These are phyloP conservation scores for Xylota segnis DNA, from an alignment of 2,888 invertebrate species.

Conservation along the genomic window DNA sequence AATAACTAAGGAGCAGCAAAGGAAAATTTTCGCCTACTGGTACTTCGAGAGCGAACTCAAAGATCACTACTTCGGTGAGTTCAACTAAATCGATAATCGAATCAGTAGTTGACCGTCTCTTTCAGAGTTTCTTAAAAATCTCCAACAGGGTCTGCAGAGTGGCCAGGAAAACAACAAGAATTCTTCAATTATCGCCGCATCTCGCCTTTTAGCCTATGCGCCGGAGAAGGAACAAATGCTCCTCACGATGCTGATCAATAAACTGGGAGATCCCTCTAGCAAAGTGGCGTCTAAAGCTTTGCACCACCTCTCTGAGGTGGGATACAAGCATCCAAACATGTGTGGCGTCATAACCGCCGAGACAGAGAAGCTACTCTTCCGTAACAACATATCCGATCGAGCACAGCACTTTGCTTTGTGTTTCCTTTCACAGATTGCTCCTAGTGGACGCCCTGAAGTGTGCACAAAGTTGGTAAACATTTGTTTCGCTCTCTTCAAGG, in stretches of 20 bases:
- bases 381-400: constrained; percentile 92
- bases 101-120: background rate
- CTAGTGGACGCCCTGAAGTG: constrained; percentile 90
- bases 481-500: constrained; percentile 98
- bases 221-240: constrained; percentile 86
- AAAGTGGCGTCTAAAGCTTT: constrained; percentile 95
- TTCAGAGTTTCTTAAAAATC: constrained; percentile 82
- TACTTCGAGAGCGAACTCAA: constrained; percentile 95
- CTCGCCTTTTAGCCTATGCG: constrained; percentile 81
- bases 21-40: constrained; percentile 91
- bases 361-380: constrained; percentile 95
- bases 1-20: constrained; percentile 86
- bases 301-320: constrained; percentile 92
- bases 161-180: constrained; percentile 83
- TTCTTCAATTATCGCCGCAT: constrained; percentile 80
- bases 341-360: constrained; percentile 94
- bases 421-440: constrained; percentile 93
- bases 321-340: constrained; percentile 96
- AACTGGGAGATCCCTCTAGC: constrained; percentile 94
- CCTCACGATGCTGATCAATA: constrained; percentile 94
- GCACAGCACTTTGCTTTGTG: constrained; percentile 98
- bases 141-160: constrained; percentile 83
- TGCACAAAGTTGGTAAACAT: constrained; percentile 94
- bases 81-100: background rate
- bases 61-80: constrained; percentile 88